Evolutionary conservation across 2,113 vertebrate species (phyloP).

Genomic region (Helogale parvula): DNA sequence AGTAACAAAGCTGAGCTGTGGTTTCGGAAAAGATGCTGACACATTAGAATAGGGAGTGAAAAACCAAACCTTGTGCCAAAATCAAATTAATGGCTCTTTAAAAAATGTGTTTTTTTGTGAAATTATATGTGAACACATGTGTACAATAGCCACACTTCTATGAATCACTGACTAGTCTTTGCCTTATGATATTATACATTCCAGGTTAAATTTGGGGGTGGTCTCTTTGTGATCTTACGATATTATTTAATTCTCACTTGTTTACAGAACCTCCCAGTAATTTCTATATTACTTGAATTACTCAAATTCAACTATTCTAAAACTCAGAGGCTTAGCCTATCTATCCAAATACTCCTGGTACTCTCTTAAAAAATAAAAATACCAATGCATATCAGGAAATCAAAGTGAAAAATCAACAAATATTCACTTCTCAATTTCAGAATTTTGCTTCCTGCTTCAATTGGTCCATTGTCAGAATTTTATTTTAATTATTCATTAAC

Average conservation of each 20-base stretch:
- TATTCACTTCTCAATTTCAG: not conserved
- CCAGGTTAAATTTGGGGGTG: conserved; percentile 22
- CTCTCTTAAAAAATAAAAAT: conserved; percentile 25
- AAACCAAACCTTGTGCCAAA: not conserved
- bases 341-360: not conserved
- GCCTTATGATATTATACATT: not conserved
- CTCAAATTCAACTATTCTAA: not conserved
- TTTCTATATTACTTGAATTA: not conserved
- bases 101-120: not conserved
- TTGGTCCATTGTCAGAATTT: conserved; percentile 25
- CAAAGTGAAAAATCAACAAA: conserved; percentile 42
- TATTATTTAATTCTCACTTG: not conserved
- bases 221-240: not conserved
- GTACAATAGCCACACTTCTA: not conserved
- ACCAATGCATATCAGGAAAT: not conserved
- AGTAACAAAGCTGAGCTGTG: not conserved
- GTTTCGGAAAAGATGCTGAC: not conserved
- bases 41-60: not conserved
- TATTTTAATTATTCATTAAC: conserved; percentile 56
- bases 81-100: not conserved
- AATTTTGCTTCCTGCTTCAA: conserved; percentile 39
- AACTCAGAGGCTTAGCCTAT: not conserved
- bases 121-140: not conserved
- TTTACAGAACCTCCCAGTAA: not conserved
- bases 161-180: conserved; percentile 5